These are phyloP conservation scores for Rhinopomastus cyanomelas DNA, from an alignment of 2,113 vertebrate species.

Conservation along the genomic window DNA sequence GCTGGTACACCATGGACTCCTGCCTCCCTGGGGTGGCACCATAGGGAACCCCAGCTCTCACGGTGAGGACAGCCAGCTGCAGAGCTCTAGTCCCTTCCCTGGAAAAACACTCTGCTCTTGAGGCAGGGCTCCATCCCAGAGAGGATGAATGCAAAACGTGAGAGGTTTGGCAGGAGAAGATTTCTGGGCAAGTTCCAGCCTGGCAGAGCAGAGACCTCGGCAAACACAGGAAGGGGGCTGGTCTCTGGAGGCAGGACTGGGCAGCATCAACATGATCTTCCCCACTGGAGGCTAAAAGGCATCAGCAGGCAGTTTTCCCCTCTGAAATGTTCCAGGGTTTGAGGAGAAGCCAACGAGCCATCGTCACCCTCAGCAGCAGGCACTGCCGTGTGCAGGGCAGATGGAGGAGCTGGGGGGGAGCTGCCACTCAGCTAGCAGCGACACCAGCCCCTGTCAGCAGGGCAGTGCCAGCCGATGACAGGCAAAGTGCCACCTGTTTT, in stretches of 20 bases:
- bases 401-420: not conserved
- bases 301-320: not conserved
- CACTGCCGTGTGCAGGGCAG: not conserved
- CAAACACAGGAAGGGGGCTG: rapidly evolving
- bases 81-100: not conserved
- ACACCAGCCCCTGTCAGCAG: not conserved
- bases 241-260: not conserved
- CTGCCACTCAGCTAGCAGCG: not conserved
- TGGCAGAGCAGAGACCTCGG: not conserved
- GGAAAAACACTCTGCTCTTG: not conserved
- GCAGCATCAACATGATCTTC: not conserved
- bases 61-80: not conserved
- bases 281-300: not conserved
- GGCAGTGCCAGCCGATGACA: not conserved
- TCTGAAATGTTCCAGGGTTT: rapidly evolving
- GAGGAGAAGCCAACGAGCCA: not conserved
- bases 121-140: not conserved
- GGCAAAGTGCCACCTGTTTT: not conserved
- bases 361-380: not conserved
- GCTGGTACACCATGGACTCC: not conserved
- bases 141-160: not conserved
- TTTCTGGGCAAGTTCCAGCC: not conserved
- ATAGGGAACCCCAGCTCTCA: not conserved
- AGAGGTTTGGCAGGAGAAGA: not conserved
- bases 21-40: not conserved